phyloP scores from a whole-genome alignment of 2,113 vertebrate species.

The Mirounga angustirostris region DNA sequence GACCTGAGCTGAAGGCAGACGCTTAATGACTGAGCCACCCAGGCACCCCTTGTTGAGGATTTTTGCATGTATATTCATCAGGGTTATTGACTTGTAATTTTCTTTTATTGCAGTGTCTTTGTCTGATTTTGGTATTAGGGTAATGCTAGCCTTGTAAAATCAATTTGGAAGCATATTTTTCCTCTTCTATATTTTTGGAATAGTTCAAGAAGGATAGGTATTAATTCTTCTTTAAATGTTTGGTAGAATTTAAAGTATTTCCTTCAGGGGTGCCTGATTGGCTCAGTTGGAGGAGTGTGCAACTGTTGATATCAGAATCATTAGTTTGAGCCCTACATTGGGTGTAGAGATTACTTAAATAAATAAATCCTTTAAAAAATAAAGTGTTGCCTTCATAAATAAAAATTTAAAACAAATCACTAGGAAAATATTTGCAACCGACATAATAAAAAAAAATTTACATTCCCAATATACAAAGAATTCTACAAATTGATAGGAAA shows the following conservation, averaged over 20 bases:
- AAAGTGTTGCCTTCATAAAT: background rate
- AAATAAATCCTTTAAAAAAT: background rate
- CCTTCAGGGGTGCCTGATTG: background rate
- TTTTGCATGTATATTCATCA: background rate
- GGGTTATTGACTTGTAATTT: background rate
- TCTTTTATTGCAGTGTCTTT: background rate
- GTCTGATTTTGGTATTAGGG: background rate
- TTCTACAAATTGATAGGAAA: slow-evolving; percentile 30
- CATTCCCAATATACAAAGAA: background rate
- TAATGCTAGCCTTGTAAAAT: background rate
- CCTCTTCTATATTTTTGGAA: background rate
- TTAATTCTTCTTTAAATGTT: background rate
- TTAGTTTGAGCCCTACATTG: background rate
- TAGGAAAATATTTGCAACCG: slow-evolving; percentile 6
- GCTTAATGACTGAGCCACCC: too few relatives aligned
- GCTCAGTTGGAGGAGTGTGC: background rate
- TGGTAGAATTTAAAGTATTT: background rate
- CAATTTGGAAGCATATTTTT: background rate
- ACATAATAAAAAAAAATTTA: slow-evolving; percentile 1
- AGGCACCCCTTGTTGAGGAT: background rate
- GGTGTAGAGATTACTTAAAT: background rate
- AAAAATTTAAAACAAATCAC: slow-evolving; percentile 40
- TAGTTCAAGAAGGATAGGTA: background rate
- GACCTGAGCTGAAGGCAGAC: too few relatives aligned
- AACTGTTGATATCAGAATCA: background rate